These are phyloP conservation scores for Ditula angustiorana DNA, from an alignment of 2,888 invertebrate genomes.

Conservation along the genomic window DNA sequence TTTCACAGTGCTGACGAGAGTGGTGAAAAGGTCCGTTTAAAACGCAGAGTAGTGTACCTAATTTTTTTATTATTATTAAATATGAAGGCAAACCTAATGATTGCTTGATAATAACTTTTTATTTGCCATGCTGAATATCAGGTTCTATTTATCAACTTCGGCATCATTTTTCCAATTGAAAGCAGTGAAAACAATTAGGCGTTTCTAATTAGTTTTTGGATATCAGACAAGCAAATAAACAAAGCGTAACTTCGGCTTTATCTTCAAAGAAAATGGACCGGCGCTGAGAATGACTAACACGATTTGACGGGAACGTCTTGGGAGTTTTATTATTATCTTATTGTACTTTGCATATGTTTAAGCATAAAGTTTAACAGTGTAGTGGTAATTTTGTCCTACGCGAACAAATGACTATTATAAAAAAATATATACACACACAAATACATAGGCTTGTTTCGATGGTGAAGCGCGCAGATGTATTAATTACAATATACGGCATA, in stretches of 20 bases:
- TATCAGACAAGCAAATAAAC: constrained; percentile 8
- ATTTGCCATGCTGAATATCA: not conserved
- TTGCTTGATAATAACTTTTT: not conserved
- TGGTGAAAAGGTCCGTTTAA: no score
- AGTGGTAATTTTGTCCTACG: no score
- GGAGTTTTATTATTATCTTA: constrained; percentile 15
- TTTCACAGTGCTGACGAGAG: no score
- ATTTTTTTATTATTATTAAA: no score
- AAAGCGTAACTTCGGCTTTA: constrained; percentile 13
- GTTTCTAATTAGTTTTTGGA: constrained; percentile 8
- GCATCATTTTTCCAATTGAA: not conserved
- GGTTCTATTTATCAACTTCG: not conserved
- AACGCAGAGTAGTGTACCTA: no score
- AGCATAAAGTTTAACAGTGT: no score
- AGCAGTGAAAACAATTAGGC: not conserved
- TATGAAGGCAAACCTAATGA: not conserved
- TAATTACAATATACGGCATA: no score
- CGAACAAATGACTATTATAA: no score
- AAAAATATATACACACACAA: no score
- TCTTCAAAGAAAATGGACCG: constrained; percentile 14
- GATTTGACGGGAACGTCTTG: constrained; percentile 12
- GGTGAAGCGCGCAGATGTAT: no score
- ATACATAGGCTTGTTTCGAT: no score
- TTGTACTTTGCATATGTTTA: not conserved
- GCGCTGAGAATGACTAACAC: not conserved